A percentile compares a stretch with the other conserved stretches of the same genome.
These are phyloP conservation scores for Lepas anatifera DNA, from an alignment of 2,888 invertebrate species.

Conservation along the genomic window DNA sequence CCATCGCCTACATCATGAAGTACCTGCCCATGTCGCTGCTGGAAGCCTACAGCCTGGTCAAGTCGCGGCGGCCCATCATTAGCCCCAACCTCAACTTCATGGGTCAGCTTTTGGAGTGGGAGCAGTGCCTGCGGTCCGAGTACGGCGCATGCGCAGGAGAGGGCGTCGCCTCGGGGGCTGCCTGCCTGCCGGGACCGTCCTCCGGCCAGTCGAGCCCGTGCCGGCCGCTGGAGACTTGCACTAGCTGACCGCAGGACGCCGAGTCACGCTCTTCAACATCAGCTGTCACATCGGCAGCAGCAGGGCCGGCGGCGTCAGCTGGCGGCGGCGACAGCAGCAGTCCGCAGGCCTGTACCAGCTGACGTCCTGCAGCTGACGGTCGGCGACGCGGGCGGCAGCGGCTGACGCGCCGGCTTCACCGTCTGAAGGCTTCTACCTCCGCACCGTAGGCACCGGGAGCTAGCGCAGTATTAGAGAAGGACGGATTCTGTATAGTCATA, in stretches of 20 bases:
- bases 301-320: no score
- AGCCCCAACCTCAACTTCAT: conserved; percentile 92
- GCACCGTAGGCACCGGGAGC: no score
- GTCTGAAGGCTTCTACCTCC: not conserved
- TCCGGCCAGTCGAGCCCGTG: not conserved
- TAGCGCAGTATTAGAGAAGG: no score
- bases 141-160: not conserved
- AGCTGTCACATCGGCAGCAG: not conserved
- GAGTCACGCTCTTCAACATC: not conserved
- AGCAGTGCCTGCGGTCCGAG: conserved; percentile 45
- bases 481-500: no score
- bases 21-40: conserved; percentile 58
- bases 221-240: not conserved
- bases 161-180: not conserved
- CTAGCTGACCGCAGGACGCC: not conserved
- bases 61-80: conserved; percentile 72
- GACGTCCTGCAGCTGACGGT: no score
- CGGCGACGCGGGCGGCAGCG: not conserved
- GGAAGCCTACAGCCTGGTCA: conserved; percentile 77
- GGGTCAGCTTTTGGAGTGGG: conserved; percentile 74
- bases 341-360: no score
- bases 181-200: not conserved
- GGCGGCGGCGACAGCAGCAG: no score
- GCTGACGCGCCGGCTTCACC: not conserved
- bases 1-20: conserved; percentile 89